These are phyloP conservation scores for Tuberolachnus salignus DNA, from an alignment of 2,888 invertebrate species.

Conservation along the genomic window DNA sequence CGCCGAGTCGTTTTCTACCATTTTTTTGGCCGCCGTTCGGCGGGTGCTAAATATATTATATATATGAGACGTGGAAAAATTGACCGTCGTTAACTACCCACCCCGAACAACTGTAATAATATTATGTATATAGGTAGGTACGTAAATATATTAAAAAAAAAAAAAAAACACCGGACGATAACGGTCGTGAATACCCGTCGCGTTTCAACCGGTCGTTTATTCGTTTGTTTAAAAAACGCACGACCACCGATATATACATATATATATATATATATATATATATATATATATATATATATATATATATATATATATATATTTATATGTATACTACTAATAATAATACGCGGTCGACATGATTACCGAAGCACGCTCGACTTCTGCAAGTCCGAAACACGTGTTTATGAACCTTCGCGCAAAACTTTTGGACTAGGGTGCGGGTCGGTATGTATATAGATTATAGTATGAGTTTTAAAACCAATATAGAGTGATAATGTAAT, in stretches of 20 bases:
- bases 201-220: slow-evolving; percentile 38
- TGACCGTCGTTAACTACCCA: slow-evolving; percentile 47
- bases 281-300: too few relatives aligned
- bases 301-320: too few relatives aligned
- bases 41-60: slow-evolving; percentile 35
- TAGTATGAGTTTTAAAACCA: too few relatives aligned
- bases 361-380: slow-evolving; percentile 1
- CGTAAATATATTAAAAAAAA: too few relatives aligned
- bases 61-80: slow-evolving; percentile 47
- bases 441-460: too few relatives aligned
- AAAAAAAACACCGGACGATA: slow-evolving; percentile 9
- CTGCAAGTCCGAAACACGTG: neutral
- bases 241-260: neutral
- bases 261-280: neutral
- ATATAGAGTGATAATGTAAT: too few relatives aligned
- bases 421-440: too few relatives aligned
- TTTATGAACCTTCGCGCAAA: too few relatives aligned
- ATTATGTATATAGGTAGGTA: neutral
- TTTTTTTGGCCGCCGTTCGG: slow-evolving; percentile 12
- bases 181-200: slow-evolving; percentile 13
- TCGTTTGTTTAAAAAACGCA: slow-evolving; percentile 20
- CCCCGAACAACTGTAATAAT: slow-evolving; percentile 25
- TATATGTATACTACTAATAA: too few relatives aligned
- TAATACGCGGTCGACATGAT: neutral
- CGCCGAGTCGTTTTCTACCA: neutral